Base-by-base conservation (phyloP, 2,797 vertebrate genomes). In the Triplophysa yarkandensis region DNA sequence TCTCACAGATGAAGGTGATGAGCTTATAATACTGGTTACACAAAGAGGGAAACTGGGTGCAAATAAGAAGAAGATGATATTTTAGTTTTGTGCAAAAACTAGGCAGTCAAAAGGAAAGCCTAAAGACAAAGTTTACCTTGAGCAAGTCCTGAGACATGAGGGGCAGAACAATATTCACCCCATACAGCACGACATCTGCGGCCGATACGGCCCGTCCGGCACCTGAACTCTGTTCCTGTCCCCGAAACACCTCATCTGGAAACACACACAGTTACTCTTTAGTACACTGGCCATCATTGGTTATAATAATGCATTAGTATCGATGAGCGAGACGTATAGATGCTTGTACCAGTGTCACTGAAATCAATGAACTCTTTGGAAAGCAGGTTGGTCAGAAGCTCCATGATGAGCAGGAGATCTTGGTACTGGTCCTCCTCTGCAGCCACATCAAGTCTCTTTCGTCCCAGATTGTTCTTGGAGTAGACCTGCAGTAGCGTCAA, bases 11-110 rank as follows among this genome's bases (percentile, higher is more conserved):
- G 93, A 99, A 99, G 72, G 98, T 99, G 88, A 99, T 98, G 87
- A 99, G 93, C 88, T 99, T 99, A 92, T 98, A 99, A 89, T 98
- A 99, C 73, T 99, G 97, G 91, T 99, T 99, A 90, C 98, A 99
- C 79, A 99, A 88, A 23, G 97, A 98, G 50, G 98, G 98, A 89
- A 99, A 99, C 97, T 99, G 90, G 70, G 64, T n/a, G 43, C 55
- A 27, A 44, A n/a, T n/a, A 14, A 28, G 23, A 61, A 36, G 57
- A n/a, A 69, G 2, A 21, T 41, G 55, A 16, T 27, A 39, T 39
- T 39, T 39, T 39, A 39, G 36, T 11, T 9, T 10, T 39, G 36
- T 36, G 34, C 8, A 1, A 44, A 44, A 44, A 44, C 41, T 44
- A 3, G 4, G 17, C 44, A 48, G 6, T 48, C 14, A 8, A 50